These are phyloP conservation scores for Trachelus tabidus DNA, from an alignment of 2,888 invertebrate genomes.

Conservation along the genomic window DNA sequence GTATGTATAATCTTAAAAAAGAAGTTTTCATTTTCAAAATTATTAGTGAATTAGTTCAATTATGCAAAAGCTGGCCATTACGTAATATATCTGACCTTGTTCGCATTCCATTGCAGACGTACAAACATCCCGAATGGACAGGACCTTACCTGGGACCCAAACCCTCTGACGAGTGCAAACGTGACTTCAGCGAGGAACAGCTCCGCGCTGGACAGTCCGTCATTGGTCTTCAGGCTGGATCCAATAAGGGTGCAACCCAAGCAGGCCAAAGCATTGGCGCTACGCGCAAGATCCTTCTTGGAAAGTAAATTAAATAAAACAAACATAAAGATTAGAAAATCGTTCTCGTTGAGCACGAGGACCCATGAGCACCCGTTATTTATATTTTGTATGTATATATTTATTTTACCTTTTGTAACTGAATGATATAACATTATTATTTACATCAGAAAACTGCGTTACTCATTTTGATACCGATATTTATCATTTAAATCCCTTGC, in stretches of 20 bases:
- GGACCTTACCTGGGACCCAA: slow-evolving; percentile 95
- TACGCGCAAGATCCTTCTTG: slow-evolving; percentile 88
- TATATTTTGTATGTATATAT: slow-evolving; percentile 39
- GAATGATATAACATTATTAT: slow-evolving; percentile 30
- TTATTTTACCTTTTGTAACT: slow-evolving; percentile 37
- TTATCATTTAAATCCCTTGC: not conserved
- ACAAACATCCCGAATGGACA: slow-evolving; percentile 84
- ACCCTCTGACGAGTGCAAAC: slow-evolving; percentile 93
- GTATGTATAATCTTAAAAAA: slow-evolving; percentile 63
- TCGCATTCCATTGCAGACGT: slow-evolving; percentile 71
- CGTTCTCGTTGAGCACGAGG: slow-evolving; percentile 8
- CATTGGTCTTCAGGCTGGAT: slow-evolving; percentile 95
- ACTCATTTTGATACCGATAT: not conserved
- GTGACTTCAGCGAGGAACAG: slow-evolving; percentile 93
- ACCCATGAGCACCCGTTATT: slow-evolving; percentile 16
- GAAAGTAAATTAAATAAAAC: slow-evolving; percentile 74
- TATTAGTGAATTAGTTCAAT: not conserved
- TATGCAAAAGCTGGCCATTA: not conserved
- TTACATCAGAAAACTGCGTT: slow-evolving; percentile 11
- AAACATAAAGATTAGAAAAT: slow-evolving; percentile 13
- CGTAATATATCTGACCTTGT: not conserved
- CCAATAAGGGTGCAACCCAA: slow-evolving; percentile 95
- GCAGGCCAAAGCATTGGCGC: slow-evolving; percentile 92
- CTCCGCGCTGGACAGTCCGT: slow-evolving; percentile 88
- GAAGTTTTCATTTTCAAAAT: not conserved